Conservation (phyloP, 2,888 invertebrate genomes). For the Diarsia rubi region DNA sequence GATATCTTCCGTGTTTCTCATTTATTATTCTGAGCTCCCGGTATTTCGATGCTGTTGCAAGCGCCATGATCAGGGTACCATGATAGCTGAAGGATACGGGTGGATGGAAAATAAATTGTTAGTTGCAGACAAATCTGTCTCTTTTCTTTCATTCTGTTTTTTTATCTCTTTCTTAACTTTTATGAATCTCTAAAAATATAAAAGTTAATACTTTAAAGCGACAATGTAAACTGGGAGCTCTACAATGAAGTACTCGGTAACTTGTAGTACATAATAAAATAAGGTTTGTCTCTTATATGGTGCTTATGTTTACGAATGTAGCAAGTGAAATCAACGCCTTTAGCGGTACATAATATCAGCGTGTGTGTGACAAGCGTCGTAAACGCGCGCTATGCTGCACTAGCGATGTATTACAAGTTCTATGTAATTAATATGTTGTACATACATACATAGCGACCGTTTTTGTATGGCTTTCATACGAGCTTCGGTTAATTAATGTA, state of each 20-base stretch:
- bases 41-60: too few species aligned
- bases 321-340: conserved; percentile 32
- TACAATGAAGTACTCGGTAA: neutral
- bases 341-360: conserved; percentile 4
- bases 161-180: neutral
- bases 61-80: too few species aligned
- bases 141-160: too few species aligned
- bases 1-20: too few species aligned
- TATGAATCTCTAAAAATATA: neutral
- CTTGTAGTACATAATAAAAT: too few species aligned
- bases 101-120: too few species aligned
- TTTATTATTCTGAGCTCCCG: too few species aligned
- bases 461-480: conserved; percentile 14
- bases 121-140: too few species aligned
- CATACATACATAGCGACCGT: neutral
- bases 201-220: neutral
- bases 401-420: neutral
- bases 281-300: neutral
- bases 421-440: conserved; percentile 35
- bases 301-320: conserved; percentile 12
- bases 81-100: too few species aligned
- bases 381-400: conserved; percentile 17
- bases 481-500: conserved; percentile 7
- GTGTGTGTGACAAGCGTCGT: conserved; percentile 7
- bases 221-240: neutral